Conservation (phyloP, 2,113 vertebrate genomes). For the Lanius collurio region DNA sequence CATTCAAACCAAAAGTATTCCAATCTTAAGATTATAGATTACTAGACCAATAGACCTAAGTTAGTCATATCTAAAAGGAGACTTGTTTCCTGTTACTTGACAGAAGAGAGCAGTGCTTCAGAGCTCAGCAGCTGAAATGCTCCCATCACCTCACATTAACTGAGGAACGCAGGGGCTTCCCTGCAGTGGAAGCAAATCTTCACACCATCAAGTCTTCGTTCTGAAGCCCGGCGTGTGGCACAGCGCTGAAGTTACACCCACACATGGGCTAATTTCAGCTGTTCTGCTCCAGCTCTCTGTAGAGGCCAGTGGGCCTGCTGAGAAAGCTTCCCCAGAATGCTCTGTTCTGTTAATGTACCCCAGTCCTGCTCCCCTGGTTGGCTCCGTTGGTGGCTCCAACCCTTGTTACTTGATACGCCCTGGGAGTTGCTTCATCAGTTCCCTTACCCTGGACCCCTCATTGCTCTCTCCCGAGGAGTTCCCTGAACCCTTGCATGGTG, state of each 20-base stretch:
- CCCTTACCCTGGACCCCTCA: too few species aligned
- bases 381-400: too few species aligned
- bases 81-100: not conserved
- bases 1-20: not conserved
- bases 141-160: not conserved
- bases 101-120: not conserved
- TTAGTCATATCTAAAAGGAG: not conserved
- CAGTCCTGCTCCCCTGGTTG: too few species aligned
- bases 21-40: not conserved
- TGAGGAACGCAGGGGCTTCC: not conserved
- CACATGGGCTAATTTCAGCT: not conserved
- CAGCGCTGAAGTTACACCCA: rapidly evolving
- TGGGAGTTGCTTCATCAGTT: too few species aligned
- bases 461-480: too few species aligned
- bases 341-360: too few species aligned
- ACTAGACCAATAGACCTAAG: not conserved
- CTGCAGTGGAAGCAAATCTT: not conserved
- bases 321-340: too few species aligned
- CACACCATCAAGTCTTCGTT: not conserved
- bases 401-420: too few species aligned
- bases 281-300: not conserved
- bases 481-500: too few species aligned
- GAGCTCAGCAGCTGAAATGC: not conserved
- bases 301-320: too few species aligned
- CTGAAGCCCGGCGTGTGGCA: rapidly evolving